Evolutionary conservation across 2,113 vertebrate genomes (phyloP).

Genomic region (Eublepharis macularius): DNA sequence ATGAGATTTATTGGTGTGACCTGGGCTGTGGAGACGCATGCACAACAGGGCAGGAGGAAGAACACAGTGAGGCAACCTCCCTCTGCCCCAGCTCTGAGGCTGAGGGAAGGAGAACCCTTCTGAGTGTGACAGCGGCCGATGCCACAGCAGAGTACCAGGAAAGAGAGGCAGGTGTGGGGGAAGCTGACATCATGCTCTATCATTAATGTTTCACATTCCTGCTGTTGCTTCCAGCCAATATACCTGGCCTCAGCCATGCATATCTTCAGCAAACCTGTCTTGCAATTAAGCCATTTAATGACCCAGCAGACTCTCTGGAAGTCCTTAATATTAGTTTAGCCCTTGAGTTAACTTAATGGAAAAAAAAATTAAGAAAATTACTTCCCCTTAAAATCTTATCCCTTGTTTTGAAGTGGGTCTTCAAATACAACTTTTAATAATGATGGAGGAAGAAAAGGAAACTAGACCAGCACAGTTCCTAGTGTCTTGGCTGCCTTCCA

Average conservation of each 20-base stretch:
- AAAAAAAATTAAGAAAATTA: constrained; percentile 11
- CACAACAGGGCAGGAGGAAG: too few species aligned
- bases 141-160: too few species aligned
- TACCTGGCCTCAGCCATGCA: constrained; percentile 15
- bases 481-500: constrained; percentile 47
- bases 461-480: constrained; percentile 44
- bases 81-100: too few species aligned
- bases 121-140: too few species aligned
- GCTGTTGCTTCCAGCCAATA: not conserved
- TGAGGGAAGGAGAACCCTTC: too few species aligned
- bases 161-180: too few species aligned
- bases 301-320: constrained; percentile 44
- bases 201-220: not conserved
- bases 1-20: too few species aligned
- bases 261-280: constrained; percentile 22
- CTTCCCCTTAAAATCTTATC: constrained; percentile 37
- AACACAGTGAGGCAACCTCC: too few species aligned
- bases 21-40: too few species aligned
- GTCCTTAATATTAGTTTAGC: constrained; percentile 44
- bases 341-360: constrained; percentile 53
- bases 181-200: too few species aligned
- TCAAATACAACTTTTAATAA: constrained; percentile 45
- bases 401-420: constrained; percentile 46
- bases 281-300: constrained; percentile 54
- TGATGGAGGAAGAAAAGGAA: constrained; percentile 45